phyloP scores from a whole-genome alignment of 1,140 invertebrate species.

The Aleiodes sp. region DNA sequence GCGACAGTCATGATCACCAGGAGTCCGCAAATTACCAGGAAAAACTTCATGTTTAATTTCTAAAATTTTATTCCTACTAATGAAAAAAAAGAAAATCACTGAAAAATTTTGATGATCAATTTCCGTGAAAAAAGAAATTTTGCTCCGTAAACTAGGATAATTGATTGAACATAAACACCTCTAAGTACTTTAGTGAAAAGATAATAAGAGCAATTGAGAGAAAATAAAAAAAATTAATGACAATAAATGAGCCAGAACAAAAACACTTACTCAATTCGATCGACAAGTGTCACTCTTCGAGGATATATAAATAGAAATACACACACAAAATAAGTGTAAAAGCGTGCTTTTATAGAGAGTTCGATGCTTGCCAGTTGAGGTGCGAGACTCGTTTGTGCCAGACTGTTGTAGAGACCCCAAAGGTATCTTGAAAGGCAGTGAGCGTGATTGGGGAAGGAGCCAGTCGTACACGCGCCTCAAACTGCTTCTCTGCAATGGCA shows the following conservation, averaged over 20 bases:
- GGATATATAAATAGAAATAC: no score
- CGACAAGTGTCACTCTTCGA: not conserved
- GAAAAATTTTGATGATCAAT: not conserved
- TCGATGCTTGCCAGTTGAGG: constrained; percentile 61
- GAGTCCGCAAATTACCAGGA: constrained; percentile 45
- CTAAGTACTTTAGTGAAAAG: no score
- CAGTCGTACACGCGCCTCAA: not conserved
- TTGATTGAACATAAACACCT: no score
- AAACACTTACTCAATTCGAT: no score
- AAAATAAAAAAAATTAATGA: no score
- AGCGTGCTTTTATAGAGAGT: constrained; percentile 17
- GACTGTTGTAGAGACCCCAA: constrained; percentile 61
- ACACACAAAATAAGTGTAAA: not conserved
- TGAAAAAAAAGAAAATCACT: not conserved
- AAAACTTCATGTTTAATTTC: constrained; percentile 52
- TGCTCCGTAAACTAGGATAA: no score
- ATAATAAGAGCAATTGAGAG: no score
- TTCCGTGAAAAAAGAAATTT: no score
- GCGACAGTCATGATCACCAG: constrained; percentile 44
- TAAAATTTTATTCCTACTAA: not conserved
- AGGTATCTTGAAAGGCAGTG: constrained; percentile 35
- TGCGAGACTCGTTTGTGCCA: constrained; percentile 65
- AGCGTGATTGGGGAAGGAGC: constrained; percentile 14
- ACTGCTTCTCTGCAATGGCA: not conserved
- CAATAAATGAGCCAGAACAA: no score